Evolutionary conservation across 2,113 vertebrate species (phyloP), one percentile per base, ranked within the genome.

Genomic region (Hippotragus niger): DNA sequence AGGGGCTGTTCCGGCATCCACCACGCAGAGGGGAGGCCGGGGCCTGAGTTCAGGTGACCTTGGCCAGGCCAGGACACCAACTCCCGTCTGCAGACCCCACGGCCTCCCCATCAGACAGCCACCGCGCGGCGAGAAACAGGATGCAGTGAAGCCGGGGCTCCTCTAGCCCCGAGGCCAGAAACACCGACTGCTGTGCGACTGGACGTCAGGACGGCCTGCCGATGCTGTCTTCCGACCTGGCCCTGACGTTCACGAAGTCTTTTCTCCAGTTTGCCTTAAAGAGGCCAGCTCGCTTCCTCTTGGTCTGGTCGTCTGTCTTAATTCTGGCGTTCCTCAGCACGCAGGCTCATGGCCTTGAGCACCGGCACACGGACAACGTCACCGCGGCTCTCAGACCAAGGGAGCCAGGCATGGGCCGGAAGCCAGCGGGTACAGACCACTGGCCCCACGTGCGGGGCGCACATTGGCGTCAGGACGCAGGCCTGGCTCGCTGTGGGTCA

Each of bases 71-170:
- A 27, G 62, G 58, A 62, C 25, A 21, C 33, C 40, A 29, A 4
- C 7, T 16, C 29, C n/a, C 2, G 0, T 17, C 47, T 40, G 43
- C 3, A 21, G 58, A 33, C 36, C 31, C 17, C 10, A 3, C 1
- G 3, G 29, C 53, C 71, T 47, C 36, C 36, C 45, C 17, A 4
- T 40, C 19, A 17, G 19, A 43, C 1, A 33, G 17, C 9, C n/a
- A 11, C 1, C 2, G 3, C 1, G 11, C 1, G 0, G 47, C 17
- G 43, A 14, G 50, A 23, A 33, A 1, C 67, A 29, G 0, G 2
- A 19, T 12, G 16, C 0, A 0, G 12, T 17, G 17, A 25, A 53
- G 36, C 40, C 25, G 13, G 45, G 74, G 27, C 55, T 9, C 43
- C 43, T 14, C 6, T 7, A 2, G 0, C 31, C 58, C 53, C 14